Conservation (phyloP, 2,888 invertebrate species). For the Eupithecia dodoneata region DNA sequence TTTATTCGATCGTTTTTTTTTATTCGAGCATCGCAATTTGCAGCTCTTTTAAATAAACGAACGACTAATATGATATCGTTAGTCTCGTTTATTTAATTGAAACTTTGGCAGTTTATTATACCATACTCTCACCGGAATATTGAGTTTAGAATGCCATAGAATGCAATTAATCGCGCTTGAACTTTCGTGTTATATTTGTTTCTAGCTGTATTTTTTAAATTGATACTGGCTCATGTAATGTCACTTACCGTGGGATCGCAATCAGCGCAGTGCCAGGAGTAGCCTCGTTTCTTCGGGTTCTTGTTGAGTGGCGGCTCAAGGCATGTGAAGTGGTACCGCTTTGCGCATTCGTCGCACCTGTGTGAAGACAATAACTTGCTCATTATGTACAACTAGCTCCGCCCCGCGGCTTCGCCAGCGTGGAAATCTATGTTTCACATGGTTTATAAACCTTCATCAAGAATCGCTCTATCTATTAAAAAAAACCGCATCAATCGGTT, state of each 20-base stretch:
- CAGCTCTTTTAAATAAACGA: not conserved
- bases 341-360: conserved; percentile 96
- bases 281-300: conserved; percentile 96
- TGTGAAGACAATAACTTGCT: not conserved
- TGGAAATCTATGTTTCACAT: too few species aligned
- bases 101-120: not conserved
- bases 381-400: too few species aligned
- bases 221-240: not conserved
- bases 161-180: not conserved
- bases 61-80: not conserved
- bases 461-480: too few species aligned
- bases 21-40: not conserved
- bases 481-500: too few species aligned
- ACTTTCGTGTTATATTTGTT: not conserved
- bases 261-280: conserved; percentile 98
- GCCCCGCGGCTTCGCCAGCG: too few species aligned
- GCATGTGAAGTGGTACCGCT: conserved; percentile 96
- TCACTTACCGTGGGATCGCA: conserved; percentile 95
- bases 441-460: too few species aligned
- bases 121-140: not conserved
- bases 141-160: not conserved
- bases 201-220: not conserved
- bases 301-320: conserved; percentile 97
- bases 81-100: not conserved
- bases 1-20: not conserved